Conservation (phyloP, 2,888 invertebrate species). For the Meandrusa payeni region DNA sequence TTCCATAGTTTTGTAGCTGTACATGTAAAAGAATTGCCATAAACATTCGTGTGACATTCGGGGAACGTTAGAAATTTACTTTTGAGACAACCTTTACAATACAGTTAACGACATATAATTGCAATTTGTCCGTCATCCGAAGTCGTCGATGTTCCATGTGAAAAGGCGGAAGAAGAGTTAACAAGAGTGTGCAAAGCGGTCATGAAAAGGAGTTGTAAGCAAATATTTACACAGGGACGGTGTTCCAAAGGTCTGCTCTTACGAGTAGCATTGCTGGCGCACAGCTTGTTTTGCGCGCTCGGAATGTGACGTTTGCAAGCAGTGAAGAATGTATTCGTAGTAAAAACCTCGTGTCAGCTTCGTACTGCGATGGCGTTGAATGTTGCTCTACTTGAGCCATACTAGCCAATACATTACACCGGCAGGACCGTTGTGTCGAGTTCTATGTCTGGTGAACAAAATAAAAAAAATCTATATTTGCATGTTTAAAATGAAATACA, state of each 20-base stretch:
- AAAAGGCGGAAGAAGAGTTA: constrained; percentile 11
- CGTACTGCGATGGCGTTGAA: constrained; percentile 26
- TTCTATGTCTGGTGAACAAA: no score
- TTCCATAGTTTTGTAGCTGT: no score
- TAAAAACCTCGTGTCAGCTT: constrained; percentile 58
- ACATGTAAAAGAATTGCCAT: no score
- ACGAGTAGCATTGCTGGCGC: constrained; percentile 33
- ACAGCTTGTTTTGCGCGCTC: constrained; percentile 38
- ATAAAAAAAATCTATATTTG: no score
- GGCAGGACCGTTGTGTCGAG: no score
- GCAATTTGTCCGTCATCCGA: constrained; percentile 31
- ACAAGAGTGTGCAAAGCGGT: constrained; percentile 20
- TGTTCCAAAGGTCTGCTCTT: constrained; percentile 21
- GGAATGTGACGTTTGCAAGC: constrained; percentile 43
- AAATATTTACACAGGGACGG: constrained; percentile 24
- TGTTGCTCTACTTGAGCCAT: constrained; percentile 48
- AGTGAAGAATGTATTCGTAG: constrained; percentile 49
- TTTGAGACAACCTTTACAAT: no score
- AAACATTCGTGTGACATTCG: no score
- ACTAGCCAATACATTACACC: no score
- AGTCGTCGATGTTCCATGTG: constrained; percentile 26
- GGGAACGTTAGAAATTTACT: no score
- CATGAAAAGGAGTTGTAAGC: constrained; percentile 22
- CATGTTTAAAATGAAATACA: no score
- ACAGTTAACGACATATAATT: constrained; percentile 29